Evolutionary conservation across 1,140 invertebrate species (phyloP), one percentile per base, ranked within the genome.

Genomic region (Pseudoatta argentina): DNA sequence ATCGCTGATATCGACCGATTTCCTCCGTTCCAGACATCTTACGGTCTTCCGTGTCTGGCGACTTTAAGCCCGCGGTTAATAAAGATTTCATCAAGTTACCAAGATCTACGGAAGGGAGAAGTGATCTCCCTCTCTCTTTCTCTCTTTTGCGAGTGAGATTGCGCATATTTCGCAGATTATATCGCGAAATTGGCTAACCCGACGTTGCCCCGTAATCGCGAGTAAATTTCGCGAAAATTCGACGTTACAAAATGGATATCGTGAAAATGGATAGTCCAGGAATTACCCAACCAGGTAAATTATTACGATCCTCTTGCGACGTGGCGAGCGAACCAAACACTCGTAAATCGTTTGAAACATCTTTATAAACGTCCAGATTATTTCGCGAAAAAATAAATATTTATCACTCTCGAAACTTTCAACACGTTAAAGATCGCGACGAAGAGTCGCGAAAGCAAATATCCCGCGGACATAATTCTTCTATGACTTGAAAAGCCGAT

Each of bases 171-270:
- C 78, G 81, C 87, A 89, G 89, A 93, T 93, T 92, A 93, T 93
- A 86, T 92, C 91, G 90, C 91, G 77, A 92, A 92, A 93, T 93
- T 93, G 89, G 92, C 89, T 92, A 89, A 87, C 78, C 73, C 69
- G 18, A 44, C 21, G 34, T 44, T 73, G 57, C 69, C 21, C 18
- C 63, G 57, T 87, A 86, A 89, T 89, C 88, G 85, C 71, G 88
- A 86, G 72, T 73, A 89, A 89, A 89, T 89, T 89, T 86, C 76
- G 55, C 76, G 78, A 89, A 87, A 87, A 87, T 88, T 89, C 63
- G 66, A 87, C 76, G 24, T 83, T 89, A 73, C 77, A 87, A 89
- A 87, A 83, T 87, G 72, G 78, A 85, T 87, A 78, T 89, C 55
- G 57, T 69, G 55, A 61, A 73, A 75, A 61, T 75, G 71, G 27